Evolutionary conservation across 2,797 vertebrate genomes (phyloP).

Genomic region (Geotrypetes seraphini): DNA sequence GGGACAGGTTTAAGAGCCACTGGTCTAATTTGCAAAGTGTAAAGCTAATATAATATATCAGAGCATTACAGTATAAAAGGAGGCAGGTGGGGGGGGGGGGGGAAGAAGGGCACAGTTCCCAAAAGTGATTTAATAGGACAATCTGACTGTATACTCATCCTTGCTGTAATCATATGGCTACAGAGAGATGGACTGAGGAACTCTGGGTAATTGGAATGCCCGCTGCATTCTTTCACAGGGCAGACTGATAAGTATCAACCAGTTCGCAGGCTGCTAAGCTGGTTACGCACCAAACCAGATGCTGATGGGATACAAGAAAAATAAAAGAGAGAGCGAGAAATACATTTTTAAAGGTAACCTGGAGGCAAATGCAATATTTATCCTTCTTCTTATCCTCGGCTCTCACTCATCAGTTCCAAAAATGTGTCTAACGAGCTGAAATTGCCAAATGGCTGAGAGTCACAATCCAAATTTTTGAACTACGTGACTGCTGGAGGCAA

Average conservation of each 20-base stretch:
- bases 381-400: slow-evolving; percentile 72
- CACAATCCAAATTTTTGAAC: slow-evolving; percentile 54
- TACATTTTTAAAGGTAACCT: slow-evolving; percentile 76
- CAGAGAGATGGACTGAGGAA: slow-evolving; percentile 4
- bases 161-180: slow-evolving; percentile 1
- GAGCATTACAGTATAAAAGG: too few species aligned
- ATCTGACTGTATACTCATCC: background rate
- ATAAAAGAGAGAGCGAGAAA: slow-evolving; percentile 39
- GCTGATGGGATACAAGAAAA: slow-evolving; percentile 33
- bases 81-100: too few species aligned
- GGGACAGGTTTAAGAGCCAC: too few species aligned
- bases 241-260: slow-evolving; percentile 13
- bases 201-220: slow-evolving; percentile 12
- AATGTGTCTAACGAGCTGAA: slow-evolving; percentile 70
- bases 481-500: slow-evolving; percentile 60
- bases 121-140: background rate
- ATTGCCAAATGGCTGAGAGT: slow-evolving; percentile 60
- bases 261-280: slow-evolving; percentile 1
- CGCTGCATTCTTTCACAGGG: slow-evolving; percentile 1
- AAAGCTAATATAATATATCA: too few species aligned
- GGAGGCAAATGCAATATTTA: slow-evolving; percentile 78
- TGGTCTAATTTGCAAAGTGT: too few species aligned
- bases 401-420: slow-evolving; percentile 57
- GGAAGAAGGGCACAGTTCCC: too few species aligned
- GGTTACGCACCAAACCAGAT: slow-evolving; percentile 29